Conservation (phyloP, 2,888 invertebrate species). For the Stenoptilia bipunctidactyla region DNA sequence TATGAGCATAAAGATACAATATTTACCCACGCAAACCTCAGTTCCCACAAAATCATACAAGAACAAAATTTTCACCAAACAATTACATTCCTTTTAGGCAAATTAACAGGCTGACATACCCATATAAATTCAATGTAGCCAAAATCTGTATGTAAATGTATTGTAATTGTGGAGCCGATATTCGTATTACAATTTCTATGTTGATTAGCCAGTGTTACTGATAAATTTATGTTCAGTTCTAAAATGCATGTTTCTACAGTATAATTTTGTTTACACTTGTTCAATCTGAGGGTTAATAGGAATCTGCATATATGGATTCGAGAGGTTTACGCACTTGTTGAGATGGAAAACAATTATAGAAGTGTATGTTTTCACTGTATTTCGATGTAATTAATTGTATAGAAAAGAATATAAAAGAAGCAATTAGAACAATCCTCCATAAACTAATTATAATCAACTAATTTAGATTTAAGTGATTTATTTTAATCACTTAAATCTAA, state of each 20-base stretch:
- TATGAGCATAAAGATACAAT: too few relatives aligned
- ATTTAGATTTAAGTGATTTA: too few relatives aligned
- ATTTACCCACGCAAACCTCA: too few relatives aligned
- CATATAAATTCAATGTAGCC: slow-evolving; percentile 56
- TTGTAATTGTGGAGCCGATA: slow-evolving; percentile 58
- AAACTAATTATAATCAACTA: too few relatives aligned
- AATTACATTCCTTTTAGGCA: slow-evolving; percentile 64
- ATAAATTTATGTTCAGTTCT: slow-evolving; percentile 34
- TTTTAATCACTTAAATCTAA: too few relatives aligned
- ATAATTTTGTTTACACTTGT: slow-evolving; percentile 46
- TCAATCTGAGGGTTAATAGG: slow-evolving; percentile 16
- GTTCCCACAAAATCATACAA: slow-evolving; percentile 19
- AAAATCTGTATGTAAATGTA: slow-evolving; percentile 63
- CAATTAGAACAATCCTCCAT: too few relatives aligned
- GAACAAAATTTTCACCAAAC: slow-evolving; percentile 40
- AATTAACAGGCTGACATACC: slow-evolving; percentile 54
- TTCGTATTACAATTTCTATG: slow-evolving; percentile 56
- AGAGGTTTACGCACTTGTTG: too few relatives aligned
- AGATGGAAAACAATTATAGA: too few relatives aligned
- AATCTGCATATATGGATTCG: background rate
- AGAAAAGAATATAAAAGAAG: too few relatives aligned
- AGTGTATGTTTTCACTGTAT: too few relatives aligned
- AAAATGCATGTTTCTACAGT: slow-evolving; percentile 36
- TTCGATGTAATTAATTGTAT: too few relatives aligned
- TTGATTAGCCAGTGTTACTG: slow-evolving; percentile 44